Conservation (phyloP, 2,888 invertebrate genomes). For the Luperina testacea region DNA sequence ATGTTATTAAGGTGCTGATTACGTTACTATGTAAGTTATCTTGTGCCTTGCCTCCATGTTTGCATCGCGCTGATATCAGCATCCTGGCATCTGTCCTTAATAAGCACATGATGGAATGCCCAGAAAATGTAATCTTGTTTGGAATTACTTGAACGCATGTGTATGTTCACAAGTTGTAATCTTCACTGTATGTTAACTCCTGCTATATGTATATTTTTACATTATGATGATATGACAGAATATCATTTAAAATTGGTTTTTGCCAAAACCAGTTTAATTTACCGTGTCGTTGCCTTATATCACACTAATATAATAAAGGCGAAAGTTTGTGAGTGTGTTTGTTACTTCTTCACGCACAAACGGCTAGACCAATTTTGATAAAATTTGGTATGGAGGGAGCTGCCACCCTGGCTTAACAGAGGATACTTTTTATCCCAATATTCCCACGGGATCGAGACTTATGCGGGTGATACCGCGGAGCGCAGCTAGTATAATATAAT, state of each 20-base stretch:
- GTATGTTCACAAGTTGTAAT: conserved; percentile 21
- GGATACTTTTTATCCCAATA: neutral
- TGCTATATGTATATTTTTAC: neutral
- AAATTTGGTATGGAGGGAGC: neutral
- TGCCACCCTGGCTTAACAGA: neutral
- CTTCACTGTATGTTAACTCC: neutral
- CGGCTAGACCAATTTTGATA: neutral
- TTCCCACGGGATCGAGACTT: neutral
- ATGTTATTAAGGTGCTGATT: conserved; percentile 53
- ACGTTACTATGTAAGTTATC: conserved; percentile 54
- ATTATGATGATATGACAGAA: neutral
- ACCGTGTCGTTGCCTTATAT: neutral
- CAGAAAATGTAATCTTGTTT: conserved; percentile 46
- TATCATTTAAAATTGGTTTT: neutral
- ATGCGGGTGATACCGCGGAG: neutral
- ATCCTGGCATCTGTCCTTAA: conserved; percentile 55
- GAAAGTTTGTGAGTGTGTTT: neutral
- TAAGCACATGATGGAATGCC: conserved; percentile 45
- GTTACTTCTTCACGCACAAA: neutral
- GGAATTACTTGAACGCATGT: conserved; percentile 26
- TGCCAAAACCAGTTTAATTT: conserved; percentile 15
- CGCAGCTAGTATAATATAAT: conserved; percentile 8
- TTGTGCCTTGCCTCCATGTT: conserved; percentile 37
- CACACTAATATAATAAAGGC: too few species aligned
- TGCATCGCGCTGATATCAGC: conserved; percentile 58